A percentile compares a stretch with the other conserved stretches of the same genome.
These are phyloP conservation scores for Lobophora halterata DNA, from an alignment of 2,888 invertebrate genomes.

Conservation along the genomic window DNA sequence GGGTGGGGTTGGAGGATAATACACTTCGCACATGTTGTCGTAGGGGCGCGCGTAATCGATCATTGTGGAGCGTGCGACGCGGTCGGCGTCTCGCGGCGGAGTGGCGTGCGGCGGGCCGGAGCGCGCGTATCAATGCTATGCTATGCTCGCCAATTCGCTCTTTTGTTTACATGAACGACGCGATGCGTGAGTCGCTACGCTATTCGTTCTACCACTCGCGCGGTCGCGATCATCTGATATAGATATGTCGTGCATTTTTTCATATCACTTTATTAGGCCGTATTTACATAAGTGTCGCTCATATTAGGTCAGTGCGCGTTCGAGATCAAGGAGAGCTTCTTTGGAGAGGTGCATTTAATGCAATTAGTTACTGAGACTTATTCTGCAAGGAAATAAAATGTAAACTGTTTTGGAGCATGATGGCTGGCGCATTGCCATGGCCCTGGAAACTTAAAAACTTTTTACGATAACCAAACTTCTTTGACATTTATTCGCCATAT, in stretches of 20 bases:
- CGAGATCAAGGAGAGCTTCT: slow-evolving; percentile 28
- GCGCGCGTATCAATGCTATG: slow-evolving; percentile 47
- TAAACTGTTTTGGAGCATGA: background rate
- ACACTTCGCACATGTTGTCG: slow-evolving; percentile 72
- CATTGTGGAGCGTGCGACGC: slow-evolving; percentile 60
- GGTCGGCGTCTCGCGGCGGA: slow-evolving; percentile 53
- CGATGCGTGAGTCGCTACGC: slow-evolving; percentile 27
- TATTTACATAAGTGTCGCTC: slow-evolving; percentile 29
- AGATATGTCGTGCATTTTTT: slow-evolving; percentile 27
- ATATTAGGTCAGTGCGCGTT: slow-evolving; percentile 23
- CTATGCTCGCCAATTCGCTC: slow-evolving; percentile 50
- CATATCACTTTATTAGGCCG: slow-evolving; percentile 30
- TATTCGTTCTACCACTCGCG: no score
- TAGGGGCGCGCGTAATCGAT: slow-evolving; percentile 73
- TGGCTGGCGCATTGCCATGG: slow-evolving; percentile 5
- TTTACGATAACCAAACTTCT: no score
- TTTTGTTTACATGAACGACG: slow-evolving; percentile 61
- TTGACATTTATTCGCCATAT: no score
- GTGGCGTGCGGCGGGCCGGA: slow-evolving; percentile 44
- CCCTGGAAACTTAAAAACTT: no score
- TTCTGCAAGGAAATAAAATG: slow-evolving; percentile 5
- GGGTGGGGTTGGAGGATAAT: slow-evolving; percentile 55
- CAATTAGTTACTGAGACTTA: slow-evolving; percentile 5
- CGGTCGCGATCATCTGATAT: slow-evolving; percentile 20
- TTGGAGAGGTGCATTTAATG: slow-evolving; percentile 5